These are phyloP conservation scores for Mesembrinibis cayennensis DNA, from an alignment of 2,113 vertebrate species.

Conservation along the genomic window DNA sequence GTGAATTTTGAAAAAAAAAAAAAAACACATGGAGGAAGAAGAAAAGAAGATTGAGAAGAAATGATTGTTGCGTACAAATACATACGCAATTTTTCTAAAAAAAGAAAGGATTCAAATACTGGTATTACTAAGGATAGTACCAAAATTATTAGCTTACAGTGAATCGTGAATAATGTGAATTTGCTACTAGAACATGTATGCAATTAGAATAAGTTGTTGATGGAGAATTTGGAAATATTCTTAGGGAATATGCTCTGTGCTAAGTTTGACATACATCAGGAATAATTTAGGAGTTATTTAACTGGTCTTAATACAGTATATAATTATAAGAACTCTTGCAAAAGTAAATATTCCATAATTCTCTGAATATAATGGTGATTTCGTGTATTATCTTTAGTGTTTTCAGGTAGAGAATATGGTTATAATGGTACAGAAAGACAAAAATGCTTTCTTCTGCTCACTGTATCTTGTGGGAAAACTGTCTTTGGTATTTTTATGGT, in stretches of 20 bases:
- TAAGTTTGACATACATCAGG: neutral
- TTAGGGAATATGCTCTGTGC: neutral
- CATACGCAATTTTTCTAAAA: neutral
- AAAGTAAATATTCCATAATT: neutral
- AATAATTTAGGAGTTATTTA: neutral
- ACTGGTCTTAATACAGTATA: neutral
- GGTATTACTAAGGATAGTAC: neutral
- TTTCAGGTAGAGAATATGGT: neutral
- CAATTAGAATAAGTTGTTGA: neutral
- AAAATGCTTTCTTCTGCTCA: neutral
- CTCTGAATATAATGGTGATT: neutral
- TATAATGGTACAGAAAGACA: neutral
- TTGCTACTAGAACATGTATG: neutral
- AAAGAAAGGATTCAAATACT: neutral
- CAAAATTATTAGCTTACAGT: neutral
- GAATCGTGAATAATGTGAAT: neutral
- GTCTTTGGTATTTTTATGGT: neutral
- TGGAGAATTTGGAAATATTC: neutral
- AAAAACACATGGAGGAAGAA: neutral
- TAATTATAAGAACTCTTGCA: neutral
- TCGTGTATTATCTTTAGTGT: neutral
- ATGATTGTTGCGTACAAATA: neutral
- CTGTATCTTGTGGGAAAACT: neutral
- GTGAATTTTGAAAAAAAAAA: neutral
- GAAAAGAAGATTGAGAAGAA: neutral